Evolutionary conservation across 2,113 vertebrate genomes (phyloP).

Genomic region (Peromyscus polionotus): DNA sequence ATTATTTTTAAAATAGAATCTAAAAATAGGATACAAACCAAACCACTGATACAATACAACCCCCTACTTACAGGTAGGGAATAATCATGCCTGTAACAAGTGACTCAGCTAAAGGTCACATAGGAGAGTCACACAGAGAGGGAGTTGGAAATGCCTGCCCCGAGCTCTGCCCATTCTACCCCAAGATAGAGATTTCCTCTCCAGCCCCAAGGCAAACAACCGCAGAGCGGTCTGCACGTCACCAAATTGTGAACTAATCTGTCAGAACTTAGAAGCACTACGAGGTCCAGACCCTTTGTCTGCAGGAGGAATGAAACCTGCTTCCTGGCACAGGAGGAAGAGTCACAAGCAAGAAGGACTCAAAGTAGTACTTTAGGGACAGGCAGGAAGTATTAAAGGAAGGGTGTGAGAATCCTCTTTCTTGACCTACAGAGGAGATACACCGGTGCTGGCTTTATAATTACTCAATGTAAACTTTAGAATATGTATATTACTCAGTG

Average conservation of each 20-base stretch:
- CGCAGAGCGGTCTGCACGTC: neutral
- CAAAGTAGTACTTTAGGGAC: slow-evolving; percentile 14
- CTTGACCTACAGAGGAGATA: neutral
- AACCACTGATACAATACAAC: neutral
- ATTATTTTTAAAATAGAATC: neutral
- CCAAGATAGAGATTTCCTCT: slow-evolving; percentile 69
- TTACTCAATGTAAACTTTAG: neutral
- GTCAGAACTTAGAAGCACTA: slow-evolving; percentile 42
- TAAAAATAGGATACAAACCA: slow-evolving; percentile 6
- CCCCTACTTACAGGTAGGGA: slow-evolving; percentile 7
- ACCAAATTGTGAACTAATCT: slow-evolving; percentile 40
- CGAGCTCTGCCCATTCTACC: neutral
- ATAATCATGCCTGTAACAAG: slow-evolving; percentile 31
- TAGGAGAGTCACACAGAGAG: neutral
- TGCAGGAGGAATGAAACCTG: neutral
- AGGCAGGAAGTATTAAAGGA: slow-evolving; percentile 30
- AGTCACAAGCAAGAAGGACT: neutral
- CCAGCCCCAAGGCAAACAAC: slow-evolving; percentile 16
- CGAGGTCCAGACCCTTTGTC: neutral
- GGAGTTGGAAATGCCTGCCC: neutral
- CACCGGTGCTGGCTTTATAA: neutral
- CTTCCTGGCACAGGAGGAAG: neutral
- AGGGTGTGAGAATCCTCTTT: slow-evolving; percentile 15
- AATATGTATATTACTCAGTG: slow-evolving; percentile 27
- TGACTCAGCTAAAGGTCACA: slow-evolving; percentile 59